Base-by-base conservation (phyloP, 1,140 invertebrate species). In the Penaeus japonicus region DNA sequence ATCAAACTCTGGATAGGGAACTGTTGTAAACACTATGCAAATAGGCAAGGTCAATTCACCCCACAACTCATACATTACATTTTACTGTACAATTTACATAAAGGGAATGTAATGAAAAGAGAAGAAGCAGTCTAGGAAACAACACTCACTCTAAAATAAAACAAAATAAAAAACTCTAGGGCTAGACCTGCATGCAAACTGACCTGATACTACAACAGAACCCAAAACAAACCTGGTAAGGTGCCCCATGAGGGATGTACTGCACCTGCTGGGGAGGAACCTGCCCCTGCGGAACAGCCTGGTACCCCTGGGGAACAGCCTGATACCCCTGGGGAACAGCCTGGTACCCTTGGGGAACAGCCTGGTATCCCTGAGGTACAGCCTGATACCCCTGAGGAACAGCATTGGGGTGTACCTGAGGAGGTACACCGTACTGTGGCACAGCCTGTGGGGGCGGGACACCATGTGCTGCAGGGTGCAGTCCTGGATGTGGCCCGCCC, bases 341-440 rank as follows among this genome's bases (percentile, higher is more conserved):
- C 57, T 90, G 90, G 30, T 89, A 87, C 53, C 86, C 82, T 30
- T 84, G 89, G 2, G 77, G 83, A 4, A 39, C 78, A 35, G 78
- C 83, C 65, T 90, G 89, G 18, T 84, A 89, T 3, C 78, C 89
- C 24, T 90, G 90, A n/a, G 90, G 90, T 39, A 84, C 87, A 53
- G 90, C 84, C 59, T 91, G 91, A 82, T 91, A 89, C 22, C 89
- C 90, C 35, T 87, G 85, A 15, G 57, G 87, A 39, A 88, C 20
- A 30, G 70, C 73, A 73, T 88, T 88, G 18, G 87, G 79, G 85
- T 82, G 79, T 24, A 79, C 82, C 85, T 91, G 91, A 55, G 90
- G 85, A 55, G 70, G 85, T 27, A 85, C 32, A 27, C 53, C 70
- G 59, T 84, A 35, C 27, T 78, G 65, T 35, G 35, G 62, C 20